Conservation (phyloP, 2,888 invertebrate genomes). For the Salpingus planirostris region DNA sequence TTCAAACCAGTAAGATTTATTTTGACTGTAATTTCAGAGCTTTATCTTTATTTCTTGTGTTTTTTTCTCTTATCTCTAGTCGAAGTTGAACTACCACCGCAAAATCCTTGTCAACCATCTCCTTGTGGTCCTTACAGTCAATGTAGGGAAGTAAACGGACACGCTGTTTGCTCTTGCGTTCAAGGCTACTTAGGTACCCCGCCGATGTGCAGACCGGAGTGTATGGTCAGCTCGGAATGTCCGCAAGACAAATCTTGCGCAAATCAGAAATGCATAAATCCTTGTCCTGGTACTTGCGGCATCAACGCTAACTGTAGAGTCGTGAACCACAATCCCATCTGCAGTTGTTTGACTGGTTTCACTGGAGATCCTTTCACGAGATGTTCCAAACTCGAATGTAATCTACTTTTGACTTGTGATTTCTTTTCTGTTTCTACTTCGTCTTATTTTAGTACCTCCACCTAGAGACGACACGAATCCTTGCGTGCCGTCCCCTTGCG, state of each 20-base stretch:
- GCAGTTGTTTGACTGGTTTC: conserved; percentile 53
- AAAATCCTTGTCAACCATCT: conserved; percentile 52
- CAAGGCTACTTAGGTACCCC: conserved; percentile 56
- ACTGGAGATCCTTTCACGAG: conserved; percentile 57
- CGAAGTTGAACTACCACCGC: conserved; percentile 29
- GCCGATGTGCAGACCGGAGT: conserved; percentile 57
- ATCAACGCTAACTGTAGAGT: conserved; percentile 56
- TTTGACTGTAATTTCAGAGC: no score
- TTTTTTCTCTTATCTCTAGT: conserved; percentile 16
- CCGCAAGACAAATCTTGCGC: conserved; percentile 53
- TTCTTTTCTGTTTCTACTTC: conserved; percentile 3
- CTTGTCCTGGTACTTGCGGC: conserved; percentile 58
- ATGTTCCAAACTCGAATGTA: conserved; percentile 39
- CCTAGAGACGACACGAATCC: conserved; percentile 49
- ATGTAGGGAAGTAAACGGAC: conserved; percentile 53
- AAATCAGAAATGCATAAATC: conserved; percentile 56
- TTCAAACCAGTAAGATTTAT: conserved; percentile 35
- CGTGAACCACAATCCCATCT: conserved; percentile 60
- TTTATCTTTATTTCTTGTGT: no score
- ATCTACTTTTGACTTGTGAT: conserved; percentile 16
- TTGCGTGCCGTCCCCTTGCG: conserved; percentile 74
- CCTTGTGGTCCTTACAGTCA: conserved; percentile 60
- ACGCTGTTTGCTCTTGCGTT: conserved; percentile 55
- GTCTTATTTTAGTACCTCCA: conserved; percentile 33
- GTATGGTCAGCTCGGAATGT: conserved; percentile 58